Percentiles rank a stretch among this genome's conserved stretches.
These are phyloP conservation scores for Tridacna crocea DNA, from an alignment of 2,888 invertebrate genomes.

Conservation along the genomic window DNA sequence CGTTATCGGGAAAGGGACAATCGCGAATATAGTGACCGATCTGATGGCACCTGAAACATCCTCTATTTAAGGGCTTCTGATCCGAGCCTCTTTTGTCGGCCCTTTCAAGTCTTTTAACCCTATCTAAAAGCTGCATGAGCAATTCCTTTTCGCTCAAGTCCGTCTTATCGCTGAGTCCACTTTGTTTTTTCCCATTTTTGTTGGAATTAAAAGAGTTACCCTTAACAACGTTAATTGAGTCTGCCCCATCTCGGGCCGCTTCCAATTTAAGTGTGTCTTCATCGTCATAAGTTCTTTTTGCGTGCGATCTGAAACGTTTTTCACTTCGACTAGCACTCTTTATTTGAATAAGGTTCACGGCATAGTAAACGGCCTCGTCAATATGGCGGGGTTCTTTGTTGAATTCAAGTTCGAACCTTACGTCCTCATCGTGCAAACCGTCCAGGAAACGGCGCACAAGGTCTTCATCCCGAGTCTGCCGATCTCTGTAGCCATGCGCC, in stretches of 20 bases:
- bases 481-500: constrained; percentile 6
- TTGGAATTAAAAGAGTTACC: not conserved
- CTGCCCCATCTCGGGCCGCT: not conserved
- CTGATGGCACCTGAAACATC: constrained; percentile 4
- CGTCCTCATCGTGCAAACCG: constrained; percentile 12
- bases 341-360: constrained; percentile 11
- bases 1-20: not conserved
- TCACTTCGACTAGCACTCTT: too few species aligned
- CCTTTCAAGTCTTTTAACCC: too few species aligned
- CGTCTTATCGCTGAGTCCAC: too few species aligned
- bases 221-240: too few species aligned
- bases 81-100: too few species aligned
- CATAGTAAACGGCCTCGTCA: constrained; percentile 20
- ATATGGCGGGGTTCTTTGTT: not conserved
- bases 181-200: not conserved
- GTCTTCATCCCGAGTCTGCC: constrained; percentile 10
- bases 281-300: too few species aligned
- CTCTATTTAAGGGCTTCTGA: not conserved
- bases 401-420: constrained; percentile 10
- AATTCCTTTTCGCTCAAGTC: not conserved
- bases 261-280: not conserved
- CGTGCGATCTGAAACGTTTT: too few species aligned
- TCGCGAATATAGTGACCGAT: not conserved
- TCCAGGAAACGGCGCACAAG: constrained; percentile 17
- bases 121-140: too few species aligned